Conservation (phyloP, 2,888 invertebrate species). For the Dorcus hopei region DNA sequence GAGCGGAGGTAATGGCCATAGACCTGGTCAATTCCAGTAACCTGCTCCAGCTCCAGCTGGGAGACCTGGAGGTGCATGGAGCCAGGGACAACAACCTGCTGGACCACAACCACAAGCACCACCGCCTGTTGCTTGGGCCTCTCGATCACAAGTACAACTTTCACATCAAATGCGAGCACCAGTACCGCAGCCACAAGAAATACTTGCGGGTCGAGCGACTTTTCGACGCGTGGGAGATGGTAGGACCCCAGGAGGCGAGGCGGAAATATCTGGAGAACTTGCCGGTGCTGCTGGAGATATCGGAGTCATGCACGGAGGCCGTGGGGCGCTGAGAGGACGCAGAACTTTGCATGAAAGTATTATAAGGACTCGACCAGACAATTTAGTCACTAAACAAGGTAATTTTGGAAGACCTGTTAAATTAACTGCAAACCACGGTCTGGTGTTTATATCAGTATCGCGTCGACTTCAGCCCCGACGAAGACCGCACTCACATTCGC, state of each 20-base stretch:
- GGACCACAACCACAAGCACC: conserved; percentile 3
- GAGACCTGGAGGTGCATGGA: conserved; percentile 29
- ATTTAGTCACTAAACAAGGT: conserved; percentile 42
- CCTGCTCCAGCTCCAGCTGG: conserved; percentile 12
- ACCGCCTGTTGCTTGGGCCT: conserved; percentile 18
- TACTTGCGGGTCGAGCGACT: conserved; percentile 9
- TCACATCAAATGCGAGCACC: conserved; percentile 22
- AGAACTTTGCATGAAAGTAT: conserved; percentile 51
- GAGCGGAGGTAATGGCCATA: conserved; percentile 9
- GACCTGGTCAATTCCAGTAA: conserved; percentile 13
- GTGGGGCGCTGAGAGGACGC: conserved; percentile 58
- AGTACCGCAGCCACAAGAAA: not conserved
- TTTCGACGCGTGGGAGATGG: conserved; percentile 15
- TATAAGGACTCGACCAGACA: conserved; percentile 45
- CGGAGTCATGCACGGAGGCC: conserved; percentile 40
- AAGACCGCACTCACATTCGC: conserved; percentile 62
- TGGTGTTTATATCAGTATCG: conserved; percentile 76
- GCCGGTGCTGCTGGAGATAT: conserved; percentile 40
- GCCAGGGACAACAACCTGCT: conserved; percentile 19
- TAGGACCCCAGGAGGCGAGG: conserved; percentile 5
- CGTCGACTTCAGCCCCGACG: conserved; percentile 70
- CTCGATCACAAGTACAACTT: conserved; percentile 29
- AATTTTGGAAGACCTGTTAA: conserved; percentile 50
- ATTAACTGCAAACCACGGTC: conserved; percentile 57
- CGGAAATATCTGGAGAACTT: not conserved